Conservation (phyloP, 23 tunicate genomes). For the Botrylloides violaceus region DNA sequence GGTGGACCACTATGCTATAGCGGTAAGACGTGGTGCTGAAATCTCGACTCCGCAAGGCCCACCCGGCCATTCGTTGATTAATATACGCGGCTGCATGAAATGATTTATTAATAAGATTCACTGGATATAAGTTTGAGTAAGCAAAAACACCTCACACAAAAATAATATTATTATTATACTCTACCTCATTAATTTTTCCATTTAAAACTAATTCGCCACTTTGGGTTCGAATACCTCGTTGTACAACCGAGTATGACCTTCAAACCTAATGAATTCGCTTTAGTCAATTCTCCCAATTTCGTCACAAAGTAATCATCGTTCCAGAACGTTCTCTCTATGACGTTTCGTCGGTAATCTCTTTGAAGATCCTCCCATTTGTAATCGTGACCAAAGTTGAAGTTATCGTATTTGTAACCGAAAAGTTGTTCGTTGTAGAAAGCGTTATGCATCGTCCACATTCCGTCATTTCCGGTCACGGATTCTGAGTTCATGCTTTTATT, state of each 20-base stretch:
- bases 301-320: conserved; percentile 6
- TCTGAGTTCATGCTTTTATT: conserved; percentile 40
- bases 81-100: too few relatives aligned
- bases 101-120: too few relatives aligned
- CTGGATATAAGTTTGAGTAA: too few relatives aligned
- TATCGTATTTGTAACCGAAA: conserved; percentile 52
- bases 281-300: conserved; percentile 1
- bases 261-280: not conserved
- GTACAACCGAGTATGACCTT: not conserved
- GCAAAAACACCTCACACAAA: too few relatives aligned
- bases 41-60: too few relatives aligned
- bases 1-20: too few relatives aligned
- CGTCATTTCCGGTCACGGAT: conserved; percentile 9
- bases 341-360: conserved; percentile 16
- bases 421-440: conserved; percentile 32
- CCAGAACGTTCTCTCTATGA: conserved; percentile 1
- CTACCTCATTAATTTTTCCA: too few relatives aligned
- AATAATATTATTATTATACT: too few relatives aligned
- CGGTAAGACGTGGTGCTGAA: too few relatives aligned
- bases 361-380: conserved; percentile 17
- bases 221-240: not conserved
- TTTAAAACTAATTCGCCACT: not conserved
- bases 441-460: conserved; percentile 35
- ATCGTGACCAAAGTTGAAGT: conserved; percentile 22
- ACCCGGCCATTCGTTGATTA: too few relatives aligned